These are phyloP conservation scores for Centrocercus urophasianus DNA, from an alignment of 2,113 vertebrate species.

Conservation along the genomic window DNA sequence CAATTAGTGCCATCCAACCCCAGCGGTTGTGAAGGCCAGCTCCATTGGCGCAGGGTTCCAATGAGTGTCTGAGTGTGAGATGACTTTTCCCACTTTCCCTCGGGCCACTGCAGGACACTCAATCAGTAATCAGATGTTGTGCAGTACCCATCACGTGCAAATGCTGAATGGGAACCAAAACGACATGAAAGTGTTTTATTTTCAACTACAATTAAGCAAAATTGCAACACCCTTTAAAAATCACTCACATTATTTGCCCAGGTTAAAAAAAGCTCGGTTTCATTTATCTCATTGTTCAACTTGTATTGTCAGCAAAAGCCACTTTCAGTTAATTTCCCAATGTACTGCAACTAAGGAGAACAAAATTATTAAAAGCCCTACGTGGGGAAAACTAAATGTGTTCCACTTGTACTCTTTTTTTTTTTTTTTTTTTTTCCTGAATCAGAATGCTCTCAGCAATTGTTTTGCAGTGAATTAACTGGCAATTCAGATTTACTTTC, in stretches of 20 bases:
- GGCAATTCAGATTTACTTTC: constrained; percentile 32
- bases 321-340: constrained; percentile 12
- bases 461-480: constrained; percentile 24
- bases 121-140: constrained; percentile 1
- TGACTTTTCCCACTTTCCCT: background rate
- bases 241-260: background rate
- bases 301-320: background rate
- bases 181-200: background rate
- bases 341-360: background rate
- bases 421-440: background rate
- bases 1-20: background rate
- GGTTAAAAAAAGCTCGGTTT: constrained; percentile 3
- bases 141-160: background rate
- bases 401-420: background rate
- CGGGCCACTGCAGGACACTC: background rate
- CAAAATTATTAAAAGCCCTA: background rate
- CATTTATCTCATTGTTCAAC: background rate
- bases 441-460: background rate
- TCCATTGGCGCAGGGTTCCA: background rate
- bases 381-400: background rate
- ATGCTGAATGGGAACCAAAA: background rate
- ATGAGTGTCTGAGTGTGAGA: background rate
- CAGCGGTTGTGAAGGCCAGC: background rate
- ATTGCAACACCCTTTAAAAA: background rate
- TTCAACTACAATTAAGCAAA: constrained; percentile 8